Evolutionary conservation across 1,140 invertebrate genomes (phyloP).

Genomic region (Plutomurus gul): DNA sequence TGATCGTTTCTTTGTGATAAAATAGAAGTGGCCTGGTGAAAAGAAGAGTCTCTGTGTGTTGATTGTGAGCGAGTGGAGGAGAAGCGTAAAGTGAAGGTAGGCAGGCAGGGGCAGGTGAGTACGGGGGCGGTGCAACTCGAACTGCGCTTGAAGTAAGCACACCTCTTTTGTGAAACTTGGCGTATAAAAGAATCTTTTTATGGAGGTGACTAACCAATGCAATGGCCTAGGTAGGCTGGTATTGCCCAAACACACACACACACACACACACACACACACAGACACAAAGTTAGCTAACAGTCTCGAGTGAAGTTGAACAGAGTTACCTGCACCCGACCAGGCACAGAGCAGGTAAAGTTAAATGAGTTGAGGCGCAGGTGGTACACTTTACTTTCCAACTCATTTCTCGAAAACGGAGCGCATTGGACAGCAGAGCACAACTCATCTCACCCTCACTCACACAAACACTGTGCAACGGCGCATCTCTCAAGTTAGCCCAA

Average conservation of each 20-base stretch:
- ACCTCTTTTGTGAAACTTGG: conserved; percentile 38
- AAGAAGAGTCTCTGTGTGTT: background rate
- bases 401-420: conserved; percentile 39
- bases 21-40: no score
- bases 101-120: background rate
- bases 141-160: conserved; percentile 22
- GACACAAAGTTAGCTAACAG: no score
- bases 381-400: conserved; percentile 37
- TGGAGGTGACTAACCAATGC: conserved; percentile 30
- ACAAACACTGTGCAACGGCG: background rate
- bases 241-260: background rate
- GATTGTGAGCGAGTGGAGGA: background rate
- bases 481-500: background rate
- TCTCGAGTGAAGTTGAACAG: background rate
- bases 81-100: conserved; percentile 17
- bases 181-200: conserved; percentile 27
- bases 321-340: background rate
- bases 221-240: conserved; percentile 14
- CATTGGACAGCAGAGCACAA: no score
- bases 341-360: background rate
- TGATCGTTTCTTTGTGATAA: no score
- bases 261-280: background rate
- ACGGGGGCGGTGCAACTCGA: conserved; percentile 8
- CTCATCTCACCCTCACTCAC: conserved; percentile 9
- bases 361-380: conserved; percentile 20